These are phyloP conservation scores for Streptopelia turtur DNA, from an alignment of 2,797 vertebrate species.

Conservation along the genomic window DNA sequence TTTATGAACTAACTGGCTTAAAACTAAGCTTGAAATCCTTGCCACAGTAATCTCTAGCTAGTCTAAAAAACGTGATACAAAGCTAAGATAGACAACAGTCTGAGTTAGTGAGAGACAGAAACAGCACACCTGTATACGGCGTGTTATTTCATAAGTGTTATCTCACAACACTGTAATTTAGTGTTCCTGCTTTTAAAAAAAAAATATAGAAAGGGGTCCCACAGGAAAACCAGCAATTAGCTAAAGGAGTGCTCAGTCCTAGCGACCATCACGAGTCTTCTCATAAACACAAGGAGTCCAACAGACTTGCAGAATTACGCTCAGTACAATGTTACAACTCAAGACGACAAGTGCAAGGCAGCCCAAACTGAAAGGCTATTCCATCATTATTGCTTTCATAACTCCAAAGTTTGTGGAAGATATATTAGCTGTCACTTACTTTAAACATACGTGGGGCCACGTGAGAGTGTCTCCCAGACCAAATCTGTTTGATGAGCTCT, in stretches of 20 bases:
- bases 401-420: not conserved
- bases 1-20: not conserved
- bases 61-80: not conserved
- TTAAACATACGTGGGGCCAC: conserved; percentile 95
- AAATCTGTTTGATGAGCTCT: conserved; percentile 96
- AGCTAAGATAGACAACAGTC: not conserved
- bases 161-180: not conserved
- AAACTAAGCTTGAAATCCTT: not conserved
- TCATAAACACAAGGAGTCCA: not conserved
- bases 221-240: not conserved
- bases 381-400: not conserved
- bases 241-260: not conserved
- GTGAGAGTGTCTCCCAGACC: conserved; percentile 90
- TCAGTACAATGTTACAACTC: not conserved
- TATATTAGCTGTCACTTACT: conserved; percentile 72
- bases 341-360: not conserved
- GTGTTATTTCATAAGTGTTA: not conserved
- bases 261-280: not conserved
- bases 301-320: not conserved
- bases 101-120: not conserved
- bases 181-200: not conserved
- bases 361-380: not conserved
- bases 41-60: not conserved
- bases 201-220: not conserved
- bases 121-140: not conserved